A percentile compares a stretch with the other conserved stretches of the same genome.
phyloP scores from a whole-genome alignment of 92 coral and sea anemone species.

The Zoanthus sociatus region DNA sequence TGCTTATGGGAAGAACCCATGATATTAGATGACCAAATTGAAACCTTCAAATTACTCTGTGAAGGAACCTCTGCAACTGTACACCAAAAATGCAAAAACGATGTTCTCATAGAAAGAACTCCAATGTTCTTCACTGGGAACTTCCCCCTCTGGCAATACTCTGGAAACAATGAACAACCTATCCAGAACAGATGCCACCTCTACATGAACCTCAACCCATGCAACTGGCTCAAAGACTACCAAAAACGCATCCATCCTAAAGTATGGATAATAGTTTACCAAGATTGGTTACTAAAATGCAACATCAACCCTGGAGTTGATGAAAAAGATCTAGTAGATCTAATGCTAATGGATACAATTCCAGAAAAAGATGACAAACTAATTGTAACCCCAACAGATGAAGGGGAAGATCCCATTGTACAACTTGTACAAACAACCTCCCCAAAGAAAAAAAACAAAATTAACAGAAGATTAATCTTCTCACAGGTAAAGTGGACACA shows the following conservation, averaged over 20 bases:
- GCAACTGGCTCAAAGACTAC: background rate
- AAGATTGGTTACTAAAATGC: background rate
- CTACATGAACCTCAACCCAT: background rate
- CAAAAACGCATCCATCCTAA: background rate
- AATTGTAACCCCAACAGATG: too few species aligned
- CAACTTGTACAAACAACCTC: too few species aligned
- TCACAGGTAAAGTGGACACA: too few species aligned
- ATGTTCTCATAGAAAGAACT: background rate
- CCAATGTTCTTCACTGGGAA: background rate
- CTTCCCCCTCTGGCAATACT: background rate
- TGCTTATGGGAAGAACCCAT: constrained; percentile 1
- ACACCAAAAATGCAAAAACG: background rate
- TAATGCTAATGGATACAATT: too few species aligned
- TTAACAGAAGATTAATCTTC: too few species aligned
- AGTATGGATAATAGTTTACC: background rate
- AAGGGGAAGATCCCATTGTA: too few species aligned
- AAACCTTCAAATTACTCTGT: background rate
- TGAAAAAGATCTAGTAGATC: too few species aligned
- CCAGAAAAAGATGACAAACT: too few species aligned
- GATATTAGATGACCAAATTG: background rate
- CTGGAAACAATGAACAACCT: too few species aligned
- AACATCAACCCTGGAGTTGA: background rate
- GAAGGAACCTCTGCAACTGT: constrained; percentile 1
- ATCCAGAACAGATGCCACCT: background rate
- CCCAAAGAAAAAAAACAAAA: too few species aligned